Evolutionary conservation across 2,888 invertebrate genomes (phyloP), one percentile per base, ranked within the genome.

Genomic region (Agonopterix alstromeriana): DNA sequence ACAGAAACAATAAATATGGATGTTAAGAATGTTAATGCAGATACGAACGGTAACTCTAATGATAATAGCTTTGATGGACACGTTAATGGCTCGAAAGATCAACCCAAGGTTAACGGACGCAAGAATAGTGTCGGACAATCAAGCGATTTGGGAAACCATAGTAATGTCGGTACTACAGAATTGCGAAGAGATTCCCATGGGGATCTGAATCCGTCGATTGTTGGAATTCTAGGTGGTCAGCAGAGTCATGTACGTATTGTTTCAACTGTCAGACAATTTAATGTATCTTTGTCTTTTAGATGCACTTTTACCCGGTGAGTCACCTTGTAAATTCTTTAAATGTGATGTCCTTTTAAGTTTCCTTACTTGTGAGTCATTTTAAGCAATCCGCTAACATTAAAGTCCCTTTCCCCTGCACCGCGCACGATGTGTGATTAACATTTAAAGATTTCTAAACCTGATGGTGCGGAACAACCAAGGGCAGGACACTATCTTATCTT

Each of bases 191-290:
- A 83, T 57, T 79, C 82, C n/a, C 80, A 83, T 51, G 74, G 79
- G 42, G 83, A 83, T 40, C 82, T 82, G 54, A 86, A 78, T 57
- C 79, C 84, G 45, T 88, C 85, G 47, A 90, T 90, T 56, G 85
- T 90, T 46, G 90, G 89, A 49, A 89, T 90, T 61, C 77, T 90
- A 38, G 90, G 90, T 50, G 88, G 83, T 56, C 90, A 88, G 61
- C 88, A 89, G 48, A 83, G 79, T 63, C 81, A 90, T 76, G 90
- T 90, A 88, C 53, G 90, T 85, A 77, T 58, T 48, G 14, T 50
- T 43, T 38, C 46, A 12, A 27, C 10, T 42, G 12, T 38, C n/a
- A n/a, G 10, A 38, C 3, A n/a, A 27, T 27, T 27, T 27, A 38
- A 0, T 38, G n/a, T n/a, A 38, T 38, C 5, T n/a, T n/a, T 49